Conservation (phyloP, 2,797 vertebrate genomes). For the Lutjanus argentimaculatus region DNA sequence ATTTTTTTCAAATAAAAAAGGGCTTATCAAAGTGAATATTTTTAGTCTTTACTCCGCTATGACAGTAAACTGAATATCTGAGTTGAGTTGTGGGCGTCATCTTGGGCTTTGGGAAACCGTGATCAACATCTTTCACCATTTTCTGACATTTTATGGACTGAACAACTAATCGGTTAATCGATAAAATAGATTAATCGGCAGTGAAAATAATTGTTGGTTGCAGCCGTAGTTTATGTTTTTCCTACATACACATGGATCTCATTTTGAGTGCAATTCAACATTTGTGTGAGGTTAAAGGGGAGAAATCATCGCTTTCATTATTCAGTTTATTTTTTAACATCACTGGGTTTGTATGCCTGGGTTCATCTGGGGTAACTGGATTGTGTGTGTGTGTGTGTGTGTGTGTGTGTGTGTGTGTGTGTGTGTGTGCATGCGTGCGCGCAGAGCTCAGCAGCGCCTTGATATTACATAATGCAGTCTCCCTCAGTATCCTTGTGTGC, state of each 20-base stretch:
- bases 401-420: background rate
- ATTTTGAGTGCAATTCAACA: background rate
- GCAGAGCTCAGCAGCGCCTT: background rate
- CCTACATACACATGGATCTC: background rate
- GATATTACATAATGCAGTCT: conserved; percentile 48
- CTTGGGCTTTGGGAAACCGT: no score
- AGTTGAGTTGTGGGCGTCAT: no score
- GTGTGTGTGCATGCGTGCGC: background rate
- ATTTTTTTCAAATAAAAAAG: no score
- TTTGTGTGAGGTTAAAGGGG: background rate
- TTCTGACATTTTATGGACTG: no score
- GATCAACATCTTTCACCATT: no score
- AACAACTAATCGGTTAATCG: no score
- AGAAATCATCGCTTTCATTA: background rate
- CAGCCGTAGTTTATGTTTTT: no score
- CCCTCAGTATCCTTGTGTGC: conserved; percentile 6
- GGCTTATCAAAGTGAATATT: no score
- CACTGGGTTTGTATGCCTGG: background rate
- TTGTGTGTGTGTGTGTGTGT: background rate
- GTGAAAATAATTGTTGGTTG: no score
- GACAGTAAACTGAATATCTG: no score
- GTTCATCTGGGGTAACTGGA: conserved; percentile 10
- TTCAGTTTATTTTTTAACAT: background rate
- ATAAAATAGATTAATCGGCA: no score
- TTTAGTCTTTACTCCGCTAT: no score